These are phyloP conservation scores for Heloderma charlesbogerti DNA, from an alignment of 2,113 vertebrate species.

Conservation along the genomic window DNA sequence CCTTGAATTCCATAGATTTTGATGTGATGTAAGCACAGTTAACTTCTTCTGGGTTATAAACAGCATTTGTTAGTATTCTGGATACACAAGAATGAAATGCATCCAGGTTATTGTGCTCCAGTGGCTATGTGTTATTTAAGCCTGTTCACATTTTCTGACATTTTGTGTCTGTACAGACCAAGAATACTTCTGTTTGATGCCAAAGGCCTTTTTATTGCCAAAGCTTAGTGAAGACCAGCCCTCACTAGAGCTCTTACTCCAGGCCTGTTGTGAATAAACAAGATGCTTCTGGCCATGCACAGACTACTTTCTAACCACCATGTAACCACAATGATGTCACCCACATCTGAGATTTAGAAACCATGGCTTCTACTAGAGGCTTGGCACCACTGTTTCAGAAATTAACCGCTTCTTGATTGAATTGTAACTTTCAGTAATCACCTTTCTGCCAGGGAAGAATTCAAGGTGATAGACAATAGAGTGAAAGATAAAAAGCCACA, in stretches of 20 bases:
- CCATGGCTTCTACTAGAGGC: not conserved
- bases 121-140: not conserved
- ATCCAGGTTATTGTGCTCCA: not conserved
- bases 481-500: not conserved
- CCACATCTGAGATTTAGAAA: not conserved
- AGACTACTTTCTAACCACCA: not conserved
- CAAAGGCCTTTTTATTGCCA: not conserved
- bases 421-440: not conserved
- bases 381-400: constrained; percentile 18
- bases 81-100: not conserved
- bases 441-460: not conserved
- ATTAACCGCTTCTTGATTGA: not conserved
- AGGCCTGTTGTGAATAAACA: not conserved
- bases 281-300: not conserved
- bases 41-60: not conserved
- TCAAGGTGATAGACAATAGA: not conserved
- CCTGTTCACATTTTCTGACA: not conserved
- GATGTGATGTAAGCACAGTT: not conserved
- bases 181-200: not conserved
- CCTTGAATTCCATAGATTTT: not conserved
- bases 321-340: not conserved
- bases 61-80: not conserved
- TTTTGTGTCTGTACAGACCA: not conserved
- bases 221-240: not conserved
- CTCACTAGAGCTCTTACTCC: not conserved